Percentiles rank a stretch among this genome's conserved stretches.
Evolutionary conservation across 2,113 vertebrate genomes (phyloP).

Genomic region (Opisthocomus hoazin): DNA sequence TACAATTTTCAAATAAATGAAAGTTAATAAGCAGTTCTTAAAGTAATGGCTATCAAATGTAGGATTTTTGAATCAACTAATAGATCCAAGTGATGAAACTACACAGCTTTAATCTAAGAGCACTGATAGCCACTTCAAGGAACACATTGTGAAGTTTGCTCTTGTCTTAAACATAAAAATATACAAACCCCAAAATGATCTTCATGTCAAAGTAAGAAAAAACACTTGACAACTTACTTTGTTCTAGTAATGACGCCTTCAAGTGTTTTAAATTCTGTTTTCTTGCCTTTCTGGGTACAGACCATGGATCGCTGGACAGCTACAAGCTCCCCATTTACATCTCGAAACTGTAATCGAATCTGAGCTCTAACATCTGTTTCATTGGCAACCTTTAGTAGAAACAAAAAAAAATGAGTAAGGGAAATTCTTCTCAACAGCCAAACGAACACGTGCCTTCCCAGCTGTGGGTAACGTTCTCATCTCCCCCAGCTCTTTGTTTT

Average conservation of each 20-base stretch:
- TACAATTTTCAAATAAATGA: background rate
- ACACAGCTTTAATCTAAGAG: background rate
- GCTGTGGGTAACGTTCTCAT: background rate
- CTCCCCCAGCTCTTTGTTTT: background rate
- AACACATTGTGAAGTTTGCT: background rate
- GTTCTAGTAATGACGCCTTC: constrained; percentile 90
- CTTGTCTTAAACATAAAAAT: background rate
- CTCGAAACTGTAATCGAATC: constrained; percentile 88
- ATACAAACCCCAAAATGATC: background rate
- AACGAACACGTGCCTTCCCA: background rate
- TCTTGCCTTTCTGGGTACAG: constrained; percentile 92
- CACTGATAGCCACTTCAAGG: background rate
- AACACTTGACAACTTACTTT: constrained; percentile 75
- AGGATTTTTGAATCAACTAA: background rate
- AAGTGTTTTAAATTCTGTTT: constrained; percentile 91
- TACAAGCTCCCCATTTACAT: constrained; percentile 83
- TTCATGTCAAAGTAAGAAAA: background rate
- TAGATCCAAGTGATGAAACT: background rate
- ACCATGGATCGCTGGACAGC: constrained; percentile 92
- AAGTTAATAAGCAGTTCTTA: background rate
- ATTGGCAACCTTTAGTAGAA: constrained; percentile 81
- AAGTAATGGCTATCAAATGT: background rate
- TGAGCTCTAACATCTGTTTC: constrained; percentile 96
- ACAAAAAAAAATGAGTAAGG: background rate
- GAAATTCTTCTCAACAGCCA: background rate